Evolutionary conservation across 2,113 vertebrate genomes (phyloP), one percentile per base, ranked within the genome.

Genomic region (Pelobates fuscus): DNA sequence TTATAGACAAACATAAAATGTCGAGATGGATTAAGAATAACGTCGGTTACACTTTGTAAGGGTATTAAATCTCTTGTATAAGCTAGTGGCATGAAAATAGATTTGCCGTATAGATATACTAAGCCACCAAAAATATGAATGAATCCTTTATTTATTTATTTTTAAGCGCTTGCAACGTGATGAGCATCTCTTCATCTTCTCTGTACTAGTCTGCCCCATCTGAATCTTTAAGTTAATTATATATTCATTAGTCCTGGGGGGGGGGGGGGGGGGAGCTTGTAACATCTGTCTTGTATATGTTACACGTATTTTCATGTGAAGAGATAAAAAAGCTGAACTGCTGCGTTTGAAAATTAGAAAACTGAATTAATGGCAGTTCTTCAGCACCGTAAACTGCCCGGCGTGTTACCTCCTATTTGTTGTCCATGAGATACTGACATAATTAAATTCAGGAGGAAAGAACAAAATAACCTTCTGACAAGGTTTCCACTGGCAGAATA

Each of bases 371-470:
- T 84, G 80, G 78, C 73, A 70, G 67, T 44, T 79, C 81, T 80
- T 85, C 82, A 82, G 67, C 79, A 69, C 83, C 49, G 64, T 83
- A 83, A 85, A 82, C 79, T 74, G 59, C 64, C 44, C 1, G 44
- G 77, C 81, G 78, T 81, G 73, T 86, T 86, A 86, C 82, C 82
- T 82, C 73, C 82, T 81, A 80, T 85, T 85, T 57, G 21, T 81
- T 83, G 83, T 79, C 80, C 73, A 44, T 84, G 84, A 88, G 83
- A 86, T 88, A 86, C 80, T 71, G 80, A 79, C 75, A 69, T 85
- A 85, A 87, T 88, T 86, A 84, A 73, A 85, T 83, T 81, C 80
- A 83, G 80, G 82, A 84, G 80, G 78, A 82, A 77, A 82, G 81
- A 66, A 80, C 80, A 57, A 84, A 85, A 85, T 84, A 87, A 83